Evolutionary conservation across 2,113 vertebrate genomes (phyloP), one percentile per base, ranked within the genome.

Genomic region (Felis chaus): DNA sequence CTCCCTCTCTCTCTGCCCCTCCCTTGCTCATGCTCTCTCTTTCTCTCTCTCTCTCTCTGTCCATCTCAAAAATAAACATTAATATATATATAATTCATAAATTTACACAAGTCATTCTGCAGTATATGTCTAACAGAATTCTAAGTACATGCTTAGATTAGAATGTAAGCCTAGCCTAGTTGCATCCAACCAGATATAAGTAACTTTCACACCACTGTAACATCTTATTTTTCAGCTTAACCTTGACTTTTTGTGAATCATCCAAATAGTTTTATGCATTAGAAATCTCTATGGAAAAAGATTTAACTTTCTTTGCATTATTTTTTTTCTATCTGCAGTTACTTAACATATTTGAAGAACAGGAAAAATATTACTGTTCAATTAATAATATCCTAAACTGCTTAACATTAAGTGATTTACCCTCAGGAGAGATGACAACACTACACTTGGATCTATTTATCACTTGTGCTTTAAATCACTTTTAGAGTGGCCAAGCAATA

Each of bases 301-400:
- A 85, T 68, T 73, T 82, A 84, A 85, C 9, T 92, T 94, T 11
- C 15, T 76, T 11, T 84, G 25, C 25, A 65, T 71, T 68, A 21
- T 11, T 27, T 65, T 65, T 81, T 91, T 85, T 29, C 39, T 65
- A 82, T 23, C 50, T 94, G 45, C 16, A 89, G 23, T 95, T 50
- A 74, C 5, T 84, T 61, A 92, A 89, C 9, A 81, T 89, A 69
- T 25, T 57, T 82, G 27, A 36, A 9, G 73, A 65, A 92, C 14
- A 12, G n/a, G 25, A 55, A 91, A 97, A 95, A 73, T 50, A 92
- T 50, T 50, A 86, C 19, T 66, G 36, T 92, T 97, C 33, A 80
- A 31, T 25, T 66, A 92, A 69, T 61, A 96, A 91, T 94, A 68
- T 25, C 45, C 15, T 76, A 53, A 55, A 50, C 48, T 91, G 27